Base-by-base conservation (phyloP, 2,888 invertebrate species). In the Macrosoma leucophasiata region DNA sequence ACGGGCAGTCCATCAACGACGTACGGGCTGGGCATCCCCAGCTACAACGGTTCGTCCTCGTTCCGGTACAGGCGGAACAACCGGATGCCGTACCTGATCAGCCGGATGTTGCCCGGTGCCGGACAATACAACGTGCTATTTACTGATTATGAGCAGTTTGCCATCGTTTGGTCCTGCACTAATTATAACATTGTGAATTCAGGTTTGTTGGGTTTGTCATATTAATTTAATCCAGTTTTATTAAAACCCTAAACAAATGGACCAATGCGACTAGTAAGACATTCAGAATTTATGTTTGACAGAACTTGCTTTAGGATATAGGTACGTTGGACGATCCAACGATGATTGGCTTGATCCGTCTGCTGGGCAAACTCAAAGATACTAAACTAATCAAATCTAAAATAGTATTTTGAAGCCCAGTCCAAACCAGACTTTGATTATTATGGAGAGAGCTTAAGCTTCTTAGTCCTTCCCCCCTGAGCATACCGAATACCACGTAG, bases 161-260 rank as follows among this genome's bases (percentile, higher is more conserved):
- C 91, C 19, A 84, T 92, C 41, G 58, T 92, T 27, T 92, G 91
- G 89, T 91, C 91, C 3, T 92, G 92, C 55, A 87, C 89, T 11
- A 90, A 88, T 64, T 79, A 90, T 43, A 88, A 87, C 29, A 51
- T 90, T 26, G 82, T 88, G 33, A 87, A 90, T 58, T 78, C 88
- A 60, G 90, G 90, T 89, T 13, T 33, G 39, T 24, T 13, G 14
- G 2, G 1, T 4, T 20, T n/a, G n/a, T n/a, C 2, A 9, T 25
- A 18, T 3, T 32, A 21, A 9, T 19, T 24, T 13, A 9, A 21
- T 27, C 2, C 10, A 11, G 10, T 18, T n/a, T n/a, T n/a, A n/a
- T n/a, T n/a, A n/a, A n/a, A n/a, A n/a, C n/a, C n/a, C n/a, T n/a
- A n/a, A n/a, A n/a, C n/a, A n/a, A n/a, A n/a, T n/a, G n/a, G n/a